Evolutionary conservation across 23 tunicate species (phyloP).

Genomic region (Trididemnum miniatum): DNA sequence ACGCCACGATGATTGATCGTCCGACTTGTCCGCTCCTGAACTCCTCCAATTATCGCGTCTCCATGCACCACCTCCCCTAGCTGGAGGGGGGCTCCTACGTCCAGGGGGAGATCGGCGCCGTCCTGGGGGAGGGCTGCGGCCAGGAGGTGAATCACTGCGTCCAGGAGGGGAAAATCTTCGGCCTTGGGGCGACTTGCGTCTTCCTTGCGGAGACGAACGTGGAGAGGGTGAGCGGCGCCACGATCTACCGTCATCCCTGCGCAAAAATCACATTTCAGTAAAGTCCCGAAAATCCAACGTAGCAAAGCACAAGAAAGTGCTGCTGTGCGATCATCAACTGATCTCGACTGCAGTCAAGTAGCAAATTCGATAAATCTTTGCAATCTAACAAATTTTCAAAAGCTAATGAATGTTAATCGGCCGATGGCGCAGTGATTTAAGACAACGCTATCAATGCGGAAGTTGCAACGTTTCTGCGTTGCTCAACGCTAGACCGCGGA

Average conservation of each 20-base stretch:
- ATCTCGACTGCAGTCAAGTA: too few species aligned
- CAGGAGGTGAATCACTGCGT: conserved; percentile 72
- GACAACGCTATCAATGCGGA: too few species aligned
- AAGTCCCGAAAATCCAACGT: not conserved
- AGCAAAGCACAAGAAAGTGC: too few species aligned
- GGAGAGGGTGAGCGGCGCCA: conserved; percentile 47
- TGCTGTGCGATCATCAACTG: too few species aligned
- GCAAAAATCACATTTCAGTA: not conserved
- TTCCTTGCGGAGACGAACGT: conserved; percentile 70
- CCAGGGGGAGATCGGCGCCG: conserved; percentile 78
- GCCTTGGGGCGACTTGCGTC: conserved; percentile 57
- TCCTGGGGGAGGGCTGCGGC: conserved; percentile 47
- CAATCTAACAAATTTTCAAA: too few species aligned
- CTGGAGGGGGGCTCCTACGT: conserved; percentile 59
- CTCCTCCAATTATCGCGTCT: conserved; percentile 49
- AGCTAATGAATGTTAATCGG: too few species aligned
- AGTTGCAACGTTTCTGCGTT: too few species aligned
- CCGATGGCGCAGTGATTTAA: too few species aligned
- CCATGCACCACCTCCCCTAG: conserved; percentile 15
- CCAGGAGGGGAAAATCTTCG: conserved; percentile 82
- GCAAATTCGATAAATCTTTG: too few species aligned
- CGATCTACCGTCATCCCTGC: conserved; percentile 40
- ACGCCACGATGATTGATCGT: conserved; percentile 18
- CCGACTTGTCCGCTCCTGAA: conserved; percentile 19
- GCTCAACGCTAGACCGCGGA: too few species aligned